Evolutionary conservation across 2,113 vertebrate genomes (phyloP).

Genomic region (Cromileptes altivelis): DNA sequence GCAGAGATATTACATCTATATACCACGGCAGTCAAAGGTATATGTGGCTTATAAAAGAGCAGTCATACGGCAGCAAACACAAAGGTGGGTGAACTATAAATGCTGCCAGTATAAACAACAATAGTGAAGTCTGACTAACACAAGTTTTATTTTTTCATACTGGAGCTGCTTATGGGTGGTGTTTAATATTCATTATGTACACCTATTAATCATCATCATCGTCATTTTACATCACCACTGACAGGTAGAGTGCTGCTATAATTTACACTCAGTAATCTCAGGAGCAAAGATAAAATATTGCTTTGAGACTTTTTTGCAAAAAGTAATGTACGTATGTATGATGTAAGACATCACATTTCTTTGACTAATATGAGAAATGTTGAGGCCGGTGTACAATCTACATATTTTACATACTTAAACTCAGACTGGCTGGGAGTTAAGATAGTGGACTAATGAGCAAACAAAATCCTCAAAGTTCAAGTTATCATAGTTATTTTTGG

Average conservation of each 20-base stretch:
- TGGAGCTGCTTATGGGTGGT: not conserved
- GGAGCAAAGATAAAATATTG: not conserved
- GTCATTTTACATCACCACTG: not conserved
- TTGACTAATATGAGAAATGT: not conserved
- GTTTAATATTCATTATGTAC: conserved; percentile 1
- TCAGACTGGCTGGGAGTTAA: not conserved
- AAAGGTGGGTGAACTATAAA: not conserved
- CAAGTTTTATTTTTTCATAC: not conserved
- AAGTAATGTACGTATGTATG: not conserved
- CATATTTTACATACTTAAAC: not conserved
- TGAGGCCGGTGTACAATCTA: not conserved
- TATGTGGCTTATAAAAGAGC: not conserved
- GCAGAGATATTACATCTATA: conserved; percentile 12
- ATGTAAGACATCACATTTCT: not conserved
- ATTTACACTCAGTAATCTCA: conserved; percentile 20
- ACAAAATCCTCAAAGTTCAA: not conserved
- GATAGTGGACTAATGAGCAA: not conserved
- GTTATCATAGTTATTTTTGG: not conserved
- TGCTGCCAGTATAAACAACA: not conserved
- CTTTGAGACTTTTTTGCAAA: not conserved
- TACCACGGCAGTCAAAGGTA: conserved; percentile 1
- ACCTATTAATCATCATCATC: not conserved
- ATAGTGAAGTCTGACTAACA: not conserved
- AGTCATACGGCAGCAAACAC: conserved; percentile 1
- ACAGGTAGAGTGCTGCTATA: not conserved